A percentile compares a stretch with the other conserved stretches of the same genome.
Evolutionary conservation across 2,113 vertebrate species (phyloP).

Genomic region (Eretmochelys imbricata): DNA sequence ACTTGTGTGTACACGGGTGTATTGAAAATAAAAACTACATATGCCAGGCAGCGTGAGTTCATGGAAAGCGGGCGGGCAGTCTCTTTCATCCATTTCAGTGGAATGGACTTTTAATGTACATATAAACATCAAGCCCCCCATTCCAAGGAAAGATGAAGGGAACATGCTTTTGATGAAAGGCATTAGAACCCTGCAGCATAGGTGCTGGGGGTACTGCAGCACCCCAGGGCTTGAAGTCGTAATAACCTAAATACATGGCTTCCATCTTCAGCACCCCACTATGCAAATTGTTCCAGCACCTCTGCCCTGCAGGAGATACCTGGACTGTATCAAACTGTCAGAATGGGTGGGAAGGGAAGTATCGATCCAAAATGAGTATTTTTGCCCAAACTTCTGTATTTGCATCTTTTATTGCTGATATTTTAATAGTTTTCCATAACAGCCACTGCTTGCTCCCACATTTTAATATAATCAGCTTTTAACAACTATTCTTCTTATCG

Average conservation of each 20-base stretch:
- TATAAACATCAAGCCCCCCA: background rate
- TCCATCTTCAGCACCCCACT: no score
- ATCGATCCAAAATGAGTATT: conserved; percentile 17
- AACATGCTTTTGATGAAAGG: background rate
- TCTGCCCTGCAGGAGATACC: background rate
- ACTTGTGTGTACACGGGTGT: conserved; percentile 46
- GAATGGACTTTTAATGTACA: background rate
- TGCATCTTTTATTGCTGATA: conserved; percentile 44
- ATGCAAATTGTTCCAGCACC: no score
- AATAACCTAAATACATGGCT: no score
- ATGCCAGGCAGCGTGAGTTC: background rate
- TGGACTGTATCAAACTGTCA: background rate
- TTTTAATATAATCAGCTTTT: conserved; percentile 41
- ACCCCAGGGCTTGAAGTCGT: no score
- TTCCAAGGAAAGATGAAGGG: background rate
- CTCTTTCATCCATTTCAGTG: background rate
- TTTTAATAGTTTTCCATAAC: conserved; percentile 50
- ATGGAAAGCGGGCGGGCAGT: background rate
- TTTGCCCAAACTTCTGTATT: background rate
- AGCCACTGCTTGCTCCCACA: background rate
- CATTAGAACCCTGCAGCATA: background rate
- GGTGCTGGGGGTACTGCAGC: background rate
- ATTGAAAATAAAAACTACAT: conserved; percentile 31
- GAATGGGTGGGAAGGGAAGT: background rate
- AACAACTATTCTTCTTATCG: conserved; percentile 14